Evolutionary conservation across 2,797 vertebrate species (phyloP).

Genomic region (Aplochiton taeniatus): DNA sequence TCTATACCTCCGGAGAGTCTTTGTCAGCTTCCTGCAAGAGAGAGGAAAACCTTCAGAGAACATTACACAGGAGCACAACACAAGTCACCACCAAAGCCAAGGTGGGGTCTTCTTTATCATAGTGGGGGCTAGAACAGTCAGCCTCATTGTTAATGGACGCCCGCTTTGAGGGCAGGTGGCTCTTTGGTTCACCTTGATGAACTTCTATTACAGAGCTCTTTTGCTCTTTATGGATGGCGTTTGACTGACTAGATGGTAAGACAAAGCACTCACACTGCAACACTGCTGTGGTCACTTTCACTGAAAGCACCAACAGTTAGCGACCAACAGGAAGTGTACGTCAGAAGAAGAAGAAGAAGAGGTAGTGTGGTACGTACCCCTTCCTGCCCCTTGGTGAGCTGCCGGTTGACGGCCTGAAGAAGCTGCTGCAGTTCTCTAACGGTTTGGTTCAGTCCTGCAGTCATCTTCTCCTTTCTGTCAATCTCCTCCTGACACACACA

Average conservation of each 20-base stretch:
- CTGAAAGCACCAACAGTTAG: slow-evolving; percentile 1
- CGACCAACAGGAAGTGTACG: no score
- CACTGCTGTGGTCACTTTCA: not conserved
- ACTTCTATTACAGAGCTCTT: no score
- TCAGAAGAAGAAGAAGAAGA: no score
- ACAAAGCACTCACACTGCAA: not conserved
- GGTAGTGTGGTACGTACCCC: slow-evolving; percentile 53
- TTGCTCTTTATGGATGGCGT: no score
- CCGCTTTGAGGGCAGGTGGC: no score
- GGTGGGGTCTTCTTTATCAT: no score
- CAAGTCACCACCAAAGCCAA: no score
- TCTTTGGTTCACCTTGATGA: no score
- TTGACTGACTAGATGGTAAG: not conserved
- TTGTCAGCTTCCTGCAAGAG: slow-evolving; percentile 65
- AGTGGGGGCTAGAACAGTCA: no score
- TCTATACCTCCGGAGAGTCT: slow-evolving; percentile 66
- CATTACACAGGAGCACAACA: not conserved
- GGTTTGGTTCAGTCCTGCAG: slow-evolving; percentile 87
- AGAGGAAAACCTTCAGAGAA: slow-evolving; percentile 1
- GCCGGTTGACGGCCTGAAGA: slow-evolving; percentile 85
- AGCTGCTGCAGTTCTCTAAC: slow-evolving; percentile 91
- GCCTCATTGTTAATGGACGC: no score
- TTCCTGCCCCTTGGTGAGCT: slow-evolving; percentile 88
- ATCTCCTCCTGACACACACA: slow-evolving; percentile 79
- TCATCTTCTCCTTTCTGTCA: slow-evolving; percentile 85